Percentiles rank a stretch among this genome's conserved stretches.
Conservation (phyloP, 2,888 invertebrate species). For the Tenthredo amoena region DNA sequence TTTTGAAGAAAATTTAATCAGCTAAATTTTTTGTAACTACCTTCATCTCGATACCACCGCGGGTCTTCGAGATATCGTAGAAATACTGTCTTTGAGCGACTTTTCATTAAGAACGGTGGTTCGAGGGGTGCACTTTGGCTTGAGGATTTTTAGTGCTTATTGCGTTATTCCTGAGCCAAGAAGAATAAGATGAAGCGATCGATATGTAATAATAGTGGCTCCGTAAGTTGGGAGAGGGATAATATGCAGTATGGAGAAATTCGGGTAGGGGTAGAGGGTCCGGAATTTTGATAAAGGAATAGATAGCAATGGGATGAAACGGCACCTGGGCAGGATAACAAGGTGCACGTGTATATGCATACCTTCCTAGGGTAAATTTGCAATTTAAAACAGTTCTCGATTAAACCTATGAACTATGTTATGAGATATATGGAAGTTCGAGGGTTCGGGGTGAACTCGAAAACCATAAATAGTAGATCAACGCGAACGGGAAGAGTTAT, state of each 20-base stretch:
- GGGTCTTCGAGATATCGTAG: neutral
- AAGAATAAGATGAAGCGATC: neutral
- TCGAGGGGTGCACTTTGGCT: too few relatives aligned
- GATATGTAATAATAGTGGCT: neutral
- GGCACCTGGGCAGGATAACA: neutral
- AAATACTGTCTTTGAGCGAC: neutral
- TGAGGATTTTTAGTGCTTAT: neutral
- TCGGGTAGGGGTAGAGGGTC: neutral
- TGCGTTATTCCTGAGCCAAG: neutral
- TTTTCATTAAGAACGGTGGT: too few relatives aligned
- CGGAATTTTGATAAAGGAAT: slow-evolving; percentile 12
- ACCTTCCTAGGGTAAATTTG: slow-evolving; percentile 57
- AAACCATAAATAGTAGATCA: slow-evolving; percentile 8
- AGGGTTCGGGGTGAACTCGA: neutral
- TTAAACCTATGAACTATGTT: slow-evolving; percentile 61
- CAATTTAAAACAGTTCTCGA: slow-evolving; percentile 66
- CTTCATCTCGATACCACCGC: neutral
- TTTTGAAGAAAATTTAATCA: neutral
- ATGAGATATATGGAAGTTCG: neutral
- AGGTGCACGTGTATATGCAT: neutral
- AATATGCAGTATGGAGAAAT: neutral
- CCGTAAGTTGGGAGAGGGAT: neutral
- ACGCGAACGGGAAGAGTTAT: neutral
- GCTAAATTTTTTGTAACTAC: neutral
- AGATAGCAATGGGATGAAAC: neutral